Base-by-base conservation (phyloP, 2,888 invertebrate genomes). In the Chesias legatella region DNA sequence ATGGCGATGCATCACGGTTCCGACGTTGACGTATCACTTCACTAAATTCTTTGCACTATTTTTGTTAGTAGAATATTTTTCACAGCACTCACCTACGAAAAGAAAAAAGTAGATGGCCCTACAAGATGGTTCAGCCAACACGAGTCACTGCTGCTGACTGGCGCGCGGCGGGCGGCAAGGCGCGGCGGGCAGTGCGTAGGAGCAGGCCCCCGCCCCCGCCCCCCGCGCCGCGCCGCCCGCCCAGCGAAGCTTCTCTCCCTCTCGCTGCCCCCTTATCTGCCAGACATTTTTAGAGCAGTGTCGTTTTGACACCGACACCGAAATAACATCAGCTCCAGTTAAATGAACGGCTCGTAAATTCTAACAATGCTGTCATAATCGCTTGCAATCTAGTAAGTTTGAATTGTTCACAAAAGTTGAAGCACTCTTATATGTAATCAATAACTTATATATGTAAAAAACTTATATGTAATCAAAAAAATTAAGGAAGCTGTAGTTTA, bases 101-200 rank as follows among this genome's bases (percentile, higher is more conserved):
- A 75, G 76, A 78, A 81, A 72, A 85, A 82, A 82, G 80, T 74
- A 69, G 84, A 78, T 82, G 85, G 88, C 86, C 85, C 88, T 85
- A 84, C 64, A 63, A 67, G 88, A 86, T 88, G 88, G 92, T 92
- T 92, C 92, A 92, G 90, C 90, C 88, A 85, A 85, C 88, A 83
- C 86, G 85, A 86, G 85, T 64, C 84, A 82, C 89, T 83, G 81
- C 77, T 80, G 84, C 86, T 88, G 86, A 88, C 83, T 85, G 82
- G 79, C 63, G 76, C 66, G 67, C 69, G 72, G 79, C 84, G 85
- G 81, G 84, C 81, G 86, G 85, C 69, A 83, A 83, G 84, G 81
- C 70, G 79, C 78, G 80, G 80, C 76, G 80, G 77, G 78, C 67
- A 56, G 47, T 70, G 82, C 82, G 83, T 82, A 67, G 80, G 82